phyloP scores from a whole-genome alignment of 2,888 invertebrate species.

The Anoplius nigerrimus region DNA sequence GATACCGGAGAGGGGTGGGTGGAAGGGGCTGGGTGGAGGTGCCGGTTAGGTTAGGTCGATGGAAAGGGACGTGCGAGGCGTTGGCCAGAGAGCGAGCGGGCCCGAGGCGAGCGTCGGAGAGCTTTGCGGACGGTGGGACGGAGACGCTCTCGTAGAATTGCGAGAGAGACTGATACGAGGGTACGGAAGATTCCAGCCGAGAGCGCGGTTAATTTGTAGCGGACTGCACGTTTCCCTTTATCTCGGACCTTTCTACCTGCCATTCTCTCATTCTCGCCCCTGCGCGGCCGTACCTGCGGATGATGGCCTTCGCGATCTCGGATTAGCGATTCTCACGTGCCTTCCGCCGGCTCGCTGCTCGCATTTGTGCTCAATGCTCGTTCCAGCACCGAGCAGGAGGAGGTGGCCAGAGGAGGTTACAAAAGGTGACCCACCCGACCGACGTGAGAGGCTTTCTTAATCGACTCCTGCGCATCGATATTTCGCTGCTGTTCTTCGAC shows the following conservation, averaged over 20 bases:
- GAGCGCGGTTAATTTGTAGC: constrained; percentile 47
- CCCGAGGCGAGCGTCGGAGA: background rate
- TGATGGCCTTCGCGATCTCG: background rate
- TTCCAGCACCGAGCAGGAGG: background rate
- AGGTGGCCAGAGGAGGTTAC: background rate
- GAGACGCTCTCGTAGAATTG: constrained; percentile 6
- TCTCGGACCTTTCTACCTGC: constrained; percentile 1
- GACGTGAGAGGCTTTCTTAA: too few species aligned
- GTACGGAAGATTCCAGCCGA: constrained; percentile 38
- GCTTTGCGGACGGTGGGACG: too few species aligned
- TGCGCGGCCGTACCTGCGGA: background rate
- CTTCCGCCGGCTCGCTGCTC: constrained; percentile 14
- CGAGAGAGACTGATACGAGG: background rate
- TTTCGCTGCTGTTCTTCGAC: too few species aligned
- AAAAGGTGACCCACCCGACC: too few species aligned
- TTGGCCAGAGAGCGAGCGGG: constrained; percentile 2
- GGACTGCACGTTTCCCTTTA: constrained; percentile 21
- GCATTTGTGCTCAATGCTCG: constrained; percentile 38
- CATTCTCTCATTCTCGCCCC: constrained; percentile 15
- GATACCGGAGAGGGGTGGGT: background rate
- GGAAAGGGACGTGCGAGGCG: background rate
- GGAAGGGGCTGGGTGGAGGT: too few species aligned
- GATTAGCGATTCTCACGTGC: constrained; percentile 36
- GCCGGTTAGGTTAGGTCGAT: background rate
- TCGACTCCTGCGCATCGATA: too few species aligned